Evolutionary conservation across 2,888 invertebrate species (phyloP).

Genomic region (Alsophila aescularia): DNA sequence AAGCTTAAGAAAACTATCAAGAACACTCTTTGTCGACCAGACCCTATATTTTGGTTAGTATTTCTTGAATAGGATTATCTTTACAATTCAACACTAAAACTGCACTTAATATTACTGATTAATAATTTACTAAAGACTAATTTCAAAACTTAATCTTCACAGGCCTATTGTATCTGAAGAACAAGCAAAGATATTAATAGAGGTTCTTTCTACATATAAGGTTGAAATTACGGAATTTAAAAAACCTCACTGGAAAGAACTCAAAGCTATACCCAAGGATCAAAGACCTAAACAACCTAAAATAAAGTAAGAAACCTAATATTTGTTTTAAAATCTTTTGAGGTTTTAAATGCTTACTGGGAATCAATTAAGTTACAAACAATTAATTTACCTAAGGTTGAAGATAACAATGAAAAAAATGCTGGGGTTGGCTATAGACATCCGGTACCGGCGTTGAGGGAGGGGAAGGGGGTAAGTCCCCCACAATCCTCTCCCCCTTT

Average conservation of each 20-base stretch:
- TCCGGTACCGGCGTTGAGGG: too few relatives aligned
- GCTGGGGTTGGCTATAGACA: too few relatives aligned
- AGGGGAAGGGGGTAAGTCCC: too few relatives aligned
- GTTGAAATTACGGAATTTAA: conserved; percentile 61
- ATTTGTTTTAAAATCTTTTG: not conserved
- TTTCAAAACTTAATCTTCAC: not conserved
- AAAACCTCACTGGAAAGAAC: conserved; percentile 69
- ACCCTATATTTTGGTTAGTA: conserved; percentile 65
- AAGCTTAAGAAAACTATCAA: conserved; percentile 76
- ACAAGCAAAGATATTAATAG: conserved; percentile 48
- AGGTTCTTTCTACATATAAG: conserved; percentile 52
- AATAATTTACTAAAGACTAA: too few relatives aligned
- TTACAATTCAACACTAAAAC: not conserved
- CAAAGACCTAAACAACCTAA: conserved; percentile 65
- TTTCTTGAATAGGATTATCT: not conserved
- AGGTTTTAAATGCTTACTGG: too few relatives aligned
- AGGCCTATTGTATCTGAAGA: conserved; percentile 64
- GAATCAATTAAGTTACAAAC: too few relatives aligned
- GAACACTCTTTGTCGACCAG: conserved; percentile 74
- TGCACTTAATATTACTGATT: too few relatives aligned
- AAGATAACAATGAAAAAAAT: too few relatives aligned
- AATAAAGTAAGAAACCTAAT: conserved; percentile 52
- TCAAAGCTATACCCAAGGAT: conserved; percentile 69
- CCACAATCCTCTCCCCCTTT: too few relatives aligned
- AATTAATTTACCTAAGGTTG: too few relatives aligned